These are phyloP conservation scores for Hapalemur alaotrensis DNA, from an alignment of 2,797 vertebrate species.

Conservation along the genomic window DNA sequence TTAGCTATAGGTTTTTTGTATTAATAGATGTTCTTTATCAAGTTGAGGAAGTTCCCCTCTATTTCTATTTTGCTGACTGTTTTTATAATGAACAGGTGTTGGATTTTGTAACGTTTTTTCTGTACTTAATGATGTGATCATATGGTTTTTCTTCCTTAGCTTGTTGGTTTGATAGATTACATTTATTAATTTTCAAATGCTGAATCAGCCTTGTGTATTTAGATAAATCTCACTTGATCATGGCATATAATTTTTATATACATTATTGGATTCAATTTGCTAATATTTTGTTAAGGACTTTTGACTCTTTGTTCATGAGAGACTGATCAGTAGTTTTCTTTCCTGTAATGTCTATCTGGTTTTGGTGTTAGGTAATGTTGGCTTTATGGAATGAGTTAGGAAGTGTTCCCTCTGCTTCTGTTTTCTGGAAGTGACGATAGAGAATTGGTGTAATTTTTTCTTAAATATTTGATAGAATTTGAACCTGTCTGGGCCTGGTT, in stretches of 20 bases:
- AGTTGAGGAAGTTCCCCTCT: not conserved
- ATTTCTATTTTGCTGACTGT: not conserved
- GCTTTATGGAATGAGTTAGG: not conserved
- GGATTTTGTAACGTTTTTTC: not conserved
- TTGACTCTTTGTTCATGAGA: not conserved
- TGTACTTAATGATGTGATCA: not conserved
- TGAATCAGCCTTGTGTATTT: not conserved
- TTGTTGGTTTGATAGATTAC: not conserved
- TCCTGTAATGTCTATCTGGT: not conserved
- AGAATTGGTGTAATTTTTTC: not conserved
- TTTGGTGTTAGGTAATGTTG: not conserved
- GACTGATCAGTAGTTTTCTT: not conserved
- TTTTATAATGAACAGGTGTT: not conserved
- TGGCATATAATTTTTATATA: not conserved
- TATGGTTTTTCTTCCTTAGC: not conserved
- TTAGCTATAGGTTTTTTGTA: not conserved
- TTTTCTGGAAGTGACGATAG: not conserved
- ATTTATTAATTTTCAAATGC: not conserved
- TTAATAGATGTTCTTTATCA: not conserved
- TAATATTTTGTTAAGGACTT: not conserved
- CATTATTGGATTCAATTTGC: not conserved
- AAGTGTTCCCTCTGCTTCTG: not conserved
- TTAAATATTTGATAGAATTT: not conserved
- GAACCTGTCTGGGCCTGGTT: not conserved
- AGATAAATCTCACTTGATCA: not conserved